These are phyloP conservation scores for Centropus unirufus DNA, from an alignment of 2,113 vertebrate genomes.

Conservation along the genomic window DNA sequence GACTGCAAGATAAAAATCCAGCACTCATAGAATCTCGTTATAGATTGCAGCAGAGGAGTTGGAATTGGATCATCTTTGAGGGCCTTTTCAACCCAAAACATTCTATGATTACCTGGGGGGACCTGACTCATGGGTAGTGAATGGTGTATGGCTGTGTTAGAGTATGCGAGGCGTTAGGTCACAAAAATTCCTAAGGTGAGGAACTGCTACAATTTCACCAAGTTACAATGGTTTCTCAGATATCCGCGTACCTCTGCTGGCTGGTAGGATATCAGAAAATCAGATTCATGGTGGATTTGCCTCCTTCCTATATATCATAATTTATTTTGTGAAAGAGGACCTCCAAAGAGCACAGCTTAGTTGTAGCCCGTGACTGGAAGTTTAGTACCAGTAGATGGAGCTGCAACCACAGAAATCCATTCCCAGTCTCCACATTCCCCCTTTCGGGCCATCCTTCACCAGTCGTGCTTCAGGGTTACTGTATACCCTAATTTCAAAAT, in stretches of 20 bases:
- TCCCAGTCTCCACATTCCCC: too few species aligned
- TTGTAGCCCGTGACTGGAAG: not conserved
- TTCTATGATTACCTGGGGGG: not conserved
- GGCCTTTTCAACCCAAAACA: too few species aligned
- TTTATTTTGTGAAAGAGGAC: not conserved
- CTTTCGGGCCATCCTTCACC: not conserved
- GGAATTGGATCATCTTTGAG: too few species aligned
- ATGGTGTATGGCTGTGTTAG: not conserved
- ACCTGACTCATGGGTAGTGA: not conserved
- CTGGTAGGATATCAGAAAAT: not conserved
- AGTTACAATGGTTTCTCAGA: not conserved
- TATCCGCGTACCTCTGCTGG: not conserved
- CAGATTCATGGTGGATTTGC: not conserved
- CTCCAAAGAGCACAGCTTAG: not conserved
- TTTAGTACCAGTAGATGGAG: constrained; percentile 33
- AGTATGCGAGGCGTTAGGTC: not conserved
- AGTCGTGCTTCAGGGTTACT: fast-evolving
- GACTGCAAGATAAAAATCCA: not conserved
- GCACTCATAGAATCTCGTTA: not conserved
- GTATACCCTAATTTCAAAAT: fast-evolving
- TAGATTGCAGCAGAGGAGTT: too few species aligned
- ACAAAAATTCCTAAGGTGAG: not conserved
- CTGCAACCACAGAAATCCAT: not conserved
- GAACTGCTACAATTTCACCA: not conserved
- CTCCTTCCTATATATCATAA: fast-evolving